Evolutionary conservation across 2,888 invertebrate species (phyloP).

Genomic region (Parapristionchus giblindavisi): DNA sequence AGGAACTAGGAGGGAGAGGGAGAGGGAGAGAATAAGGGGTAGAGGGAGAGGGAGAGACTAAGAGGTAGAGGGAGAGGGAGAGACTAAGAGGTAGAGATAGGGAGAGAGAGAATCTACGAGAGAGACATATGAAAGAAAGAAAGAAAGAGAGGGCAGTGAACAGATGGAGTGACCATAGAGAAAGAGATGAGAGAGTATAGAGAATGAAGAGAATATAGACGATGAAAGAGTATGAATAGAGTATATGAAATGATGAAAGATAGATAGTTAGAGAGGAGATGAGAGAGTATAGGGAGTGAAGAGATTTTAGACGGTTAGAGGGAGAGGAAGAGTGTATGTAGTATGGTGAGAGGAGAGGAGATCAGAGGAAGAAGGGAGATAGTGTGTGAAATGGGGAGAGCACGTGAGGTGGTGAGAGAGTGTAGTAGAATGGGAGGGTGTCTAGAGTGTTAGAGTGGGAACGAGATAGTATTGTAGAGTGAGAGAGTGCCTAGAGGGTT

Average conservation of each 20-base stretch:
- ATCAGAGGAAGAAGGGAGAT: neutral
- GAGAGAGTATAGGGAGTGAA: too few species aligned
- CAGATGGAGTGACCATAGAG: neutral
- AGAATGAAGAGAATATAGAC: neutral
- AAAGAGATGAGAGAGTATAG: too few species aligned
- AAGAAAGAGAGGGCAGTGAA: neutral
- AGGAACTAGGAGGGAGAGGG: neutral
- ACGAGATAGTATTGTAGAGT: too few species aligned
- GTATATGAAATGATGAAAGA: neutral
- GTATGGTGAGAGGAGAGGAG: neutral
- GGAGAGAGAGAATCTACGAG: neutral
- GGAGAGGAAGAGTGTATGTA: neutral
- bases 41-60: slow-evolving; percentile 5
- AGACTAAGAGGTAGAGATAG: neutral
- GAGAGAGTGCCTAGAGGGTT: slow-evolving; percentile 11
- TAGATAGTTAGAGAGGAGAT: neutral
- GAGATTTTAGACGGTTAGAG: slow-evolving; percentile 9
- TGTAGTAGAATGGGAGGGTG: too few species aligned
- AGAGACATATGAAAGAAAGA: too few species aligned
- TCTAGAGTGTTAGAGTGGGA: neutral
- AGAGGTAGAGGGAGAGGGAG: slow-evolving; percentile 2
- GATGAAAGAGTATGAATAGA: neutral
- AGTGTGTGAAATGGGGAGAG: neutral
- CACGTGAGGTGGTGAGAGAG: too few species aligned
- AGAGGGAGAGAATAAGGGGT: neutral